Base-by-base conservation (phyloP, 1,140 invertebrate genomes). In the Caenorhabditis briggsae region DNA sequence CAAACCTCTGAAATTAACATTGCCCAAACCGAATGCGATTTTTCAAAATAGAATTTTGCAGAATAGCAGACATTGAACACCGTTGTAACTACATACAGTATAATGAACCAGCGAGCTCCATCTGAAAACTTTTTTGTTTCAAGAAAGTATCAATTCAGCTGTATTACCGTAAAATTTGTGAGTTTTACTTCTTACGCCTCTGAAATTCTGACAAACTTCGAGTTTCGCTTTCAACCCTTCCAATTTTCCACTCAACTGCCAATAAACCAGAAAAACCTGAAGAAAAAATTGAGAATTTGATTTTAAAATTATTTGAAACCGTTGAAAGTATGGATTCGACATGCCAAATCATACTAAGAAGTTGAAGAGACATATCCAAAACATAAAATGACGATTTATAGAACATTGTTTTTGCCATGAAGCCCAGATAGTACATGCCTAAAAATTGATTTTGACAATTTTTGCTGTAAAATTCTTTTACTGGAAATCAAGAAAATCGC, bases 331-430 rank as follows among this genome's bases (percentile, higher is more conserved):
- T 64, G 2, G 59, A 64, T 33, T 64, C 59, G 16, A 64, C 25
- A 64, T 64, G 59, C 59, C 59, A 64, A 64, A 64, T 64, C 59
- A 64, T 64, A 64, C 59, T 64, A 23, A 64, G 23, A 33, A 64
- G 59, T 33, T 64, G 59, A 7, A 64, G 25, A 14, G 59, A 25
- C 59, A 64, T 64, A 12, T 64, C 59, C 25, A 64, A 41, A 64
- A 64, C 25, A 33, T 64, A 64, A 16, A 64, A 64, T 3, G 59
- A 64, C 14, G 59, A 64, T 25, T 64, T 64, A 16, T 64, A 64
- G 11, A 64, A 64, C 59, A 64, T 64, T 64, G 59, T 64, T 11
- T 64, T 64, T 1, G 59, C 59, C 59, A 64, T 64, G 11, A 64
- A 64, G 2, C 59, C 59, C 23, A 64, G 59, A 11, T 64, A 64